Percentiles rank a stretch among this genome's conserved stretches.
Conservation (phyloP, 2,113 vertebrate species). For the Chloebia gouldiae region DNA sequence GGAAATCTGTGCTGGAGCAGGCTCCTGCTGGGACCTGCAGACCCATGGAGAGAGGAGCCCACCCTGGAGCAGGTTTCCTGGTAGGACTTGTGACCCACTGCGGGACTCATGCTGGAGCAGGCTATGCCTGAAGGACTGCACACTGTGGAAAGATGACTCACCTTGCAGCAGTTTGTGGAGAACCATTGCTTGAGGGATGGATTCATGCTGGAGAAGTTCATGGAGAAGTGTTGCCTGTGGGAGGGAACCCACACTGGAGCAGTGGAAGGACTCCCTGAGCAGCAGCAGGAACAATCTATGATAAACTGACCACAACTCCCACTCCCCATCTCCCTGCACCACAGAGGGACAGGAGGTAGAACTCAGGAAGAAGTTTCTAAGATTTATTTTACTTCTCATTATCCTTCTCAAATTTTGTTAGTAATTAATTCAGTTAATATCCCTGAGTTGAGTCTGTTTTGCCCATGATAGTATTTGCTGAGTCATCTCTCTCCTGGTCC, state of each 20-base stretch:
- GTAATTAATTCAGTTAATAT: background rate
- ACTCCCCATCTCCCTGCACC: background rate
- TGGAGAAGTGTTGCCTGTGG: background rate
- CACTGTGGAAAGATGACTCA: background rate
- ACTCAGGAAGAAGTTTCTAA: background rate
- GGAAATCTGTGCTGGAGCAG: background rate
- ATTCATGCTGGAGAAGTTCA: background rate
- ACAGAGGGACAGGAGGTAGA: background rate
- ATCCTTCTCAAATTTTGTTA: background rate
- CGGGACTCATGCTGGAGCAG: background rate
- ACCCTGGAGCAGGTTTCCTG: background rate
- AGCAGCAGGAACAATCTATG: background rate
- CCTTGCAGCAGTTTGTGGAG: background rate
- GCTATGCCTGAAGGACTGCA: background rate
- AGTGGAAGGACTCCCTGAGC: background rate
- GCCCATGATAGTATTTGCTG: background rate
- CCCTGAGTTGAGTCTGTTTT: background rate
- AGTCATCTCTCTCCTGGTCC: background rate
- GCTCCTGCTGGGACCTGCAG: background rate
- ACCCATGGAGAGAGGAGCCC: background rate
- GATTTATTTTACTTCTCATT: background rate
- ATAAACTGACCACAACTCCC: background rate
- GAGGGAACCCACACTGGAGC: background rate
- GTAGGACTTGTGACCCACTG: background rate
- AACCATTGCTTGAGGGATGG: background rate